Evolutionary conservation across 2,888 invertebrate genomes (phyloP).

Genomic region (Apamea monoglypha): DNA sequence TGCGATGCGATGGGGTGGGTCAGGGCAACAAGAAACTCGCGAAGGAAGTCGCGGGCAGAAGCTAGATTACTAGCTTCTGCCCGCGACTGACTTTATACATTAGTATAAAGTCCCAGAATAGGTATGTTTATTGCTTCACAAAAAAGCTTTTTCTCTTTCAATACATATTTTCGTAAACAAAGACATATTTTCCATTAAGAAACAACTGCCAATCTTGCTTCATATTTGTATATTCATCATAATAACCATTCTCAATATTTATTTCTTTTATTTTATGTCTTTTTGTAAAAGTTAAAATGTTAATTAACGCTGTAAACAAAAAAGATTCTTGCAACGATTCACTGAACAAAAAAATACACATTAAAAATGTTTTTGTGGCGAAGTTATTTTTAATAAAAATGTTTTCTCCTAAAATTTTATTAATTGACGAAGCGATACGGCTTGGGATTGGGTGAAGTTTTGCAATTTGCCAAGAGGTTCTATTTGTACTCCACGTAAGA

Average conservation of each 20-base stretch:
- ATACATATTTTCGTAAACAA: neutral
- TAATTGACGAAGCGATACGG: constrained; percentile 25
- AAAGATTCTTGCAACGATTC: constrained; percentile 14
- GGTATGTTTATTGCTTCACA: too few relatives aligned
- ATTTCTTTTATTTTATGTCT: neutral
- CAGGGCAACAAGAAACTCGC: too few relatives aligned
- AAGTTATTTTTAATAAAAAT: constrained; percentile 48
- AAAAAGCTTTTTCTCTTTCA: neutral
- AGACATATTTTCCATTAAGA: neutral
- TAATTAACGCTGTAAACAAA: constrained; percentile 17
- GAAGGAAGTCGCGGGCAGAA: too few relatives aligned
- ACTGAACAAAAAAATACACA: neutral
- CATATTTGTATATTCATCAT: neutral
- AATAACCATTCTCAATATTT: neutral
- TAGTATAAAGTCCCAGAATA: neutral
- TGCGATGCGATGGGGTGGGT: too few relatives aligned
- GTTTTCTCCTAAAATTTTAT: constrained; percentile 31
- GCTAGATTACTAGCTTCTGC: too few relatives aligned
- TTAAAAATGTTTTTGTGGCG: constrained; percentile 15
- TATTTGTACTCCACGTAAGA: constrained; percentile 47
- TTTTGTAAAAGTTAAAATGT: constrained; percentile 23
- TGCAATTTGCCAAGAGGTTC: constrained; percentile 52
- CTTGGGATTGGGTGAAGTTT: constrained; percentile 53
- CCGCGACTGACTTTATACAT: too few relatives aligned
- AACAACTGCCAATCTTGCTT: neutral